Conservation (phyloP, 2,888 invertebrate genomes). For the Tenodera sinensis region DNA sequence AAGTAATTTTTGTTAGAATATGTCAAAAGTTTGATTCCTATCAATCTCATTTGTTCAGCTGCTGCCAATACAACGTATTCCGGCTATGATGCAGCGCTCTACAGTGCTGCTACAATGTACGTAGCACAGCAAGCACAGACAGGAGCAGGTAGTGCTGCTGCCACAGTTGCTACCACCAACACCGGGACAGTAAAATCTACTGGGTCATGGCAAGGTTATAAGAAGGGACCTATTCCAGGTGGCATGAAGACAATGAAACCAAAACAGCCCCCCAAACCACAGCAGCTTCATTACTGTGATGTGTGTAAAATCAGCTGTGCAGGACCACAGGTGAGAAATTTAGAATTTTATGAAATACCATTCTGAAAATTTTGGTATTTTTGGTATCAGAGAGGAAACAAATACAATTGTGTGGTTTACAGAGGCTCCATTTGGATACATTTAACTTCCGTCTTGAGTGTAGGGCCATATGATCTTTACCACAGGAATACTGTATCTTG, state of each 20-base stretch:
- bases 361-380: too few species aligned
- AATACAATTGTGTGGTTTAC: too few species aligned
- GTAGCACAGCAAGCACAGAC: slow-evolving; percentile 71
- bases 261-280: slow-evolving; percentile 83
- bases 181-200: slow-evolving; percentile 40
- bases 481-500: too few species aligned
- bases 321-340: slow-evolving; percentile 68
- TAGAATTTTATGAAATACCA: too few species aligned
- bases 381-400: too few species aligned
- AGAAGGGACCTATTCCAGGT: slow-evolving; percentile 45
- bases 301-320: slow-evolving; percentile 98
- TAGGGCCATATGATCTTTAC: too few species aligned
- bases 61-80: slow-evolving; percentile 69
- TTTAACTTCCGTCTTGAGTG: too few species aligned
- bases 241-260: slow-evolving; percentile 60
- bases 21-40: slow-evolving; percentile 42
- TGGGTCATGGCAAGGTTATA: slow-evolving; percentile 60
- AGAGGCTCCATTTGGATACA: too few species aligned
- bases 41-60: slow-evolving; percentile 45
- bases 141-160: slow-evolving; percentile 34
- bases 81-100: slow-evolving; percentile 92
- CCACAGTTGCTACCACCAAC: slow-evolving; percentile 32
- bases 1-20: slow-evolving; percentile 38
- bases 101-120: slow-evolving; percentile 93
- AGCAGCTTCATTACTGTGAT: slow-evolving; percentile 96